These are phyloP conservation scores for Hippoglossus hippoglossus DNA, from an alignment of 2,797 vertebrate genomes.

Conservation along the genomic window DNA sequence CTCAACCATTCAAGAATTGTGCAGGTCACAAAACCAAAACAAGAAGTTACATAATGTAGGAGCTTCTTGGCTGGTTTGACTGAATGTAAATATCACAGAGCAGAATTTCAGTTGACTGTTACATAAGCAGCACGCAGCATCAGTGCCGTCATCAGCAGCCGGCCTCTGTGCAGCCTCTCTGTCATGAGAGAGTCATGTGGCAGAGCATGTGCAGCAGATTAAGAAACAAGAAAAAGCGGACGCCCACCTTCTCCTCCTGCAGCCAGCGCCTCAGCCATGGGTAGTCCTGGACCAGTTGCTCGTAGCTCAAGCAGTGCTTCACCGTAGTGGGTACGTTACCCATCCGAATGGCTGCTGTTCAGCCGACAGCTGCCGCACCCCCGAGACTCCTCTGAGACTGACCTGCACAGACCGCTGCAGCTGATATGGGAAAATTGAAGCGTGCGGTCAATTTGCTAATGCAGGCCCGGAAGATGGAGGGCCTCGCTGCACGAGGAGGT, in stretches of 20 bases:
- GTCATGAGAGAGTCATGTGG: constrained; percentile 66
- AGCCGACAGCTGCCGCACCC: constrained; percentile 22
- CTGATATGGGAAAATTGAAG: constrained; percentile 19
- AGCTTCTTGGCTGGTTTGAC: not conserved
- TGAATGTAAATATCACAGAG: not conserved
- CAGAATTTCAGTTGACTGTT: constrained; percentile 9
- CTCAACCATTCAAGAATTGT: not conserved
- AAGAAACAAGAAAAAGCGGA: constrained; percentile 45
- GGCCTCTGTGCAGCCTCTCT: constrained; percentile 37
- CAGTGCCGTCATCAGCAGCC: constrained; percentile 16
- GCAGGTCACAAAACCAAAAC: not conserved
- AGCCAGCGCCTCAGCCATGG: constrained; percentile 85
- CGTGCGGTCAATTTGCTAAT: constrained; percentile 39
- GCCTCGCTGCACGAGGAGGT: constrained; percentile 49
- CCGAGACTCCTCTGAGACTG: constrained; percentile 29
- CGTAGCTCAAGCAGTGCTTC: constrained; percentile 93
- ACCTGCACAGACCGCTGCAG: constrained; percentile 13
- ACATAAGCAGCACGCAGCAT: constrained; percentile 44
- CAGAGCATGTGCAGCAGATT: constrained; percentile 68
- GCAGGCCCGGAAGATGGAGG: constrained; percentile 41
- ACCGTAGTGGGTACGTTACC: constrained; percentile 89
- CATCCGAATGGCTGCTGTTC: constrained; percentile 79
- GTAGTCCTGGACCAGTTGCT: constrained; percentile 88
- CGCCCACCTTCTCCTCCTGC: constrained; percentile 87
- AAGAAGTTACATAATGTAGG: not conserved